Conservation (phyloP, 2,113 vertebrate species). For the Periophthalmodon schlosseri region DNA sequence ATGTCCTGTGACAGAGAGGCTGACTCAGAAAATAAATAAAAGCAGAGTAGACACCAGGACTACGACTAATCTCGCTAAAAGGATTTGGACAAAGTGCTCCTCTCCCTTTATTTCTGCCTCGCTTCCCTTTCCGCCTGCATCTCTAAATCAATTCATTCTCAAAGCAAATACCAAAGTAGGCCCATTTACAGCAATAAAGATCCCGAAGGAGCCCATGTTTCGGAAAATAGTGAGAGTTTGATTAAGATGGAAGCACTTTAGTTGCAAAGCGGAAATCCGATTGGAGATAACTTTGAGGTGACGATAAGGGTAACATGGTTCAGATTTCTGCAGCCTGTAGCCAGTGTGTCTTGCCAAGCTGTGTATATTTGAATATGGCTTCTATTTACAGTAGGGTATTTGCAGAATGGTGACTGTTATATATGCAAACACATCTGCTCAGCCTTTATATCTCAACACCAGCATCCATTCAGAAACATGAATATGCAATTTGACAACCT, state of each 20-base stretch:
- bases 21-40: constrained; percentile 77
- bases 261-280: constrained; percentile 35
- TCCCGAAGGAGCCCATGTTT: constrained; percentile 9
- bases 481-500: background rate
- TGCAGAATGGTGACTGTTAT: constrained; percentile 40
- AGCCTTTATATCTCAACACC: constrained; percentile 53
- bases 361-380: constrained; percentile 48
- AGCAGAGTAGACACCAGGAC: constrained; percentile 70
- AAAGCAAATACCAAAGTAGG: constrained; percentile 56
- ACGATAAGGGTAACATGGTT: constrained; percentile 32
- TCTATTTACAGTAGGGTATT: constrained; percentile 60
- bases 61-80: constrained; percentile 81
- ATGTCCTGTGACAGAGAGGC: constrained; percentile 36
- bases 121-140: constrained; percentile 46
- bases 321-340: constrained; percentile 31
- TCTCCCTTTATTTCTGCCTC: constrained; percentile 45
- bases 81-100: constrained; percentile 73
- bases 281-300: constrained; percentile 43
- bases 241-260: constrained; percentile 19
- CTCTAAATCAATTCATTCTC: constrained; percentile 64
- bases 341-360: constrained; percentile 20
- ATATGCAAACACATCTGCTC: constrained; percentile 43
- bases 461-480: constrained; percentile 32
- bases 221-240: constrained; percentile 20
- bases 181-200: constrained; percentile 57